Base-by-base conservation (phyloP, 2,113 vertebrate species). In the Hucho hucho region DNA sequence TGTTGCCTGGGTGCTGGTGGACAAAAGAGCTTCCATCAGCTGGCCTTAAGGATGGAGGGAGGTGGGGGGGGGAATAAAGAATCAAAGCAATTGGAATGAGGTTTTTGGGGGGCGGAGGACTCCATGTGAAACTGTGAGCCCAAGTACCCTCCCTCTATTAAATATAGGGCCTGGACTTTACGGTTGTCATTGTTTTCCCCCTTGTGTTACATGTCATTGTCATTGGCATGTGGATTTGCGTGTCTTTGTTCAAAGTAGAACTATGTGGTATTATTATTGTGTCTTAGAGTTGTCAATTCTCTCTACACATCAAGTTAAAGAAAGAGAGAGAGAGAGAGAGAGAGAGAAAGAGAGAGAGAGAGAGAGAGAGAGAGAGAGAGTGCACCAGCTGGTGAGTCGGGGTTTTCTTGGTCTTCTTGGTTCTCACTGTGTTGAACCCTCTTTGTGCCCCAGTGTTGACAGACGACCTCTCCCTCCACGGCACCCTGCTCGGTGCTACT, bases 1-100 rank as follows among this genome's bases (percentile, higher is more conserved):
- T 90, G 93, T 94, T 96, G 95, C 95, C 95, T 91, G 92, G 94
- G 93, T 87, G 88, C 85, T 88, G 87, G 86, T 84, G 90, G 90
- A 94, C 93, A 94, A 94, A 93, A 83, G 90, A 93, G 90, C 88
- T 92, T 93, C 90, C 84, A 88, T 94, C 91, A 91, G 92, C 81
- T 87, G 93, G 93, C 94, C 89, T 83, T 87, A 93, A 93, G 91
- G 92, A 87, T 84, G 81, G 87, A 91, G 32, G 63, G 69, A 22
- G 63, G 72, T 72, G 25, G 58, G 59, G 65, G 65, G 59, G 64
- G 64, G 61, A 89, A 90, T 89, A 92, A 90, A 92, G 90, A 92
- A 92, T 92, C 89, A 92, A 92, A 91, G 90, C 87, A 81, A 88
- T 78, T 84, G 84, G 75, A 84, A 87, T 83, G 86, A 84, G 80